These are phyloP conservation scores for Pollimyrus isidori DNA, from an alignment of 2,113 vertebrate genomes.

Conservation along the genomic window DNA sequence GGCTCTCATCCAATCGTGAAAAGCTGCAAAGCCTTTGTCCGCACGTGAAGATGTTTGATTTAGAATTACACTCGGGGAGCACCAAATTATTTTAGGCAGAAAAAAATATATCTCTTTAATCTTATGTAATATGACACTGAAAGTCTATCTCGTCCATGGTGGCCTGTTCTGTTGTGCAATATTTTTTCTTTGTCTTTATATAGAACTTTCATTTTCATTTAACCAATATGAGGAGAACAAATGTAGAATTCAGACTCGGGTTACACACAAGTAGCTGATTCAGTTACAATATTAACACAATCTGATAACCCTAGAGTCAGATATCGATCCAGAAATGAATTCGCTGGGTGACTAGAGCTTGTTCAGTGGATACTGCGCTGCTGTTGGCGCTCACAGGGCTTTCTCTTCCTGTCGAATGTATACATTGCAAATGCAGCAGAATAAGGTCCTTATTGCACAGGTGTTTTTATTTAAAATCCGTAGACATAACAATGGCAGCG, in stretches of 20 bases:
- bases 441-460: not conserved
- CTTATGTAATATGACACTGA: not conserved
- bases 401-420: not conserved
- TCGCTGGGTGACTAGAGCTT: not conserved
- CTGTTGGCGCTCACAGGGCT: not conserved
- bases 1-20: not conserved
- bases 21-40: not conserved
- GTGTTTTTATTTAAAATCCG: constrained; percentile 5
- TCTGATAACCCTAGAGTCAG: not conserved
- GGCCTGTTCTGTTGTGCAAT: not conserved
- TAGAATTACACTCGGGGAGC: not conserved
- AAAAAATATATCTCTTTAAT: not conserved
- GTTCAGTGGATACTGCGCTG: not conserved
- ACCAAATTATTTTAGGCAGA: not conserved
- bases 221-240: not conserved
- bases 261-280: not conserved
- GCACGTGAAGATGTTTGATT: not conserved
- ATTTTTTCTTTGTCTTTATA: not conserved
- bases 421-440: not conserved
- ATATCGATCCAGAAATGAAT: not conserved
- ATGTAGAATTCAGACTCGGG: not conserved
- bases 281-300: not conserved
- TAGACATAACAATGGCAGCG: constrained; percentile 10
- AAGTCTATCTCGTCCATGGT: not conserved
- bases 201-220: not conserved